Base-by-base conservation (phyloP, 2,888 invertebrate genomes). In the Eupithecia centaureata region DNA sequence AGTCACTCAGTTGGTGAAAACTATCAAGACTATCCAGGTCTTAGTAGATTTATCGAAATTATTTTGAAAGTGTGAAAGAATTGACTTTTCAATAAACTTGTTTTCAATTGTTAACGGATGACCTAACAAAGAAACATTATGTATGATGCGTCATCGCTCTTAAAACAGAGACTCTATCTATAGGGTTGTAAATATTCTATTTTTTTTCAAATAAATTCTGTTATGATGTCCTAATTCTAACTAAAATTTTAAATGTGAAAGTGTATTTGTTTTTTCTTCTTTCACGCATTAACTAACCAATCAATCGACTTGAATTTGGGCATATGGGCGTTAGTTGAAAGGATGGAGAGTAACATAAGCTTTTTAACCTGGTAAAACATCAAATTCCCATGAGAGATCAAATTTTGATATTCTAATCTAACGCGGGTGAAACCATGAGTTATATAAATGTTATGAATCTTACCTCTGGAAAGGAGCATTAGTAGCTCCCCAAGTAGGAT, bases 401-500 rank as follows among this genome's bases (percentile, higher is more conserved):
- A n/a, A n/a, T n/a, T n/a, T n/a, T n/a, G n/a, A n/a, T n/a, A n/a
- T n/a, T n/a, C n/a, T n/a, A n/a, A n/a, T n/a, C n/a, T n/a, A n/a
- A n/a, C n/a, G n/a, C n/a, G n/a, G n/a, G n/a, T n/a, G n/a, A n/a
- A n/a, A n/a, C n/a, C n/a, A n/a, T n/a, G n/a, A n/a, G n/a, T n/a
- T n/a, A n/a, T n/a, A n/a, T n/a, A n/a, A n/a, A n/a, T n/a, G n/a
- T n/a, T n/a, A n/a, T 33, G 18, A 27, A 22, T 60, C 38, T 65
- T 85, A 93, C 95, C 98, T 96, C 77, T 97, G 96, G 91, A 98
- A 98, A 1, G 97, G 97, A 13, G 97, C 95, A 86, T 96, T 96
- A 3, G 96, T 95, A 15, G 98, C 96, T 0, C 98, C 98, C 98
- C 98, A 98, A 0, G 97, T 97, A 0, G 98, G 98, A 87, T 98